Conservation (phyloP, 2,888 invertebrate species). For the Diarsia rubi region DNA sequence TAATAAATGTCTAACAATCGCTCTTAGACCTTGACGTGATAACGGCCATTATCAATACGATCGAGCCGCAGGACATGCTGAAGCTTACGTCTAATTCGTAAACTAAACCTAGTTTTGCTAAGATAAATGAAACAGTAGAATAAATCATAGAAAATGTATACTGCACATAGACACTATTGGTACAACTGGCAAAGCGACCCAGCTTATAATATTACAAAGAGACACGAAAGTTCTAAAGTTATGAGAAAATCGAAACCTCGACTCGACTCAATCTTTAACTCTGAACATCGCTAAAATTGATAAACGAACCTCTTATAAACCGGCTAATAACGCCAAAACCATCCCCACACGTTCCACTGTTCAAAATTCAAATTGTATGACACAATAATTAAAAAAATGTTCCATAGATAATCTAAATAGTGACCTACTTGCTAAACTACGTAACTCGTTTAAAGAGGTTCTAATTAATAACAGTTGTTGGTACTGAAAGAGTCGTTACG, state of each 20-base stretch:
- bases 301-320: not conserved
- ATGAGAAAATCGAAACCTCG: not conserved
- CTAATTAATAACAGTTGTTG: conserved; percentile 70
- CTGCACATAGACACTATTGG: not conserved
- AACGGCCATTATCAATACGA: conserved; percentile 59
- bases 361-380: conserved; percentile 52
- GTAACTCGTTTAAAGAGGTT: conserved; percentile 62
- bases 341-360: conserved; percentile 38
- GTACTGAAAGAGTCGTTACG: conserved; percentile 64
- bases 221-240: not conserved
- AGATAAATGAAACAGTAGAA: not conserved
- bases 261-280: not conserved
- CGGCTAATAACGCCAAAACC: conserved; percentile 1
- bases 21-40: conserved; percentile 64
- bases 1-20: conserved; percentile 63
- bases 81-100: conserved; percentile 42
- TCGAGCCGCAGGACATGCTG: conserved; percentile 26
- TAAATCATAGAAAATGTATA: not conserved
- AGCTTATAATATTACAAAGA: no score
- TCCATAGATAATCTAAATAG: conserved; percentile 45
- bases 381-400: conserved; percentile 34
- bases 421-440: conserved; percentile 59
- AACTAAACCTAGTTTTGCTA: not conserved
- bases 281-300: not conserved
- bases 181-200: not conserved